Evolutionary conservation across 1,140 invertebrate genomes (phyloP), one percentile per base, ranked within the genome.

Genomic region (Drosophila littoralis): DNA sequence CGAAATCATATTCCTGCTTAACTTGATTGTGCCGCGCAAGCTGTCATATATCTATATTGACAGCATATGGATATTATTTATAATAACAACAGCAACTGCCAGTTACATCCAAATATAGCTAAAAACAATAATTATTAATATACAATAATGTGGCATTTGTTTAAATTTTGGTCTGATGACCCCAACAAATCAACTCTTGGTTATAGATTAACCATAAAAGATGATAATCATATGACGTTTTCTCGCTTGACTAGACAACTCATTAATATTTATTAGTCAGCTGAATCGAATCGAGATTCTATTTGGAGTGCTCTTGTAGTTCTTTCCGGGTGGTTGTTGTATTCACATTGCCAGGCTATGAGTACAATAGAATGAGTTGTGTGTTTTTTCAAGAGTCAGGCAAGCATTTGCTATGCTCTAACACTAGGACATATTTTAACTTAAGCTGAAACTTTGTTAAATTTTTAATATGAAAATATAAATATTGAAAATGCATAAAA

Each of bases 201-300:
- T 63, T 32, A 17, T 9, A 63, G 35, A 51, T 51, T 28, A 42
- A 15, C 59, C 42, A 48, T 46, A 36, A 48, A 61, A 48, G 6
- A 12, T 40, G 15, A 22, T 55, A 55, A 57, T 60, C 32, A 50
- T 22, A 63, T 70, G 66, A 64, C 33, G 52, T 63, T 17, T 36
- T 32, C 71, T 45, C 59, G 77, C 79, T 65, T 64, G 64, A 38
- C 57, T 15, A 40, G 35, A 36, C 61, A 68, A 63, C 79, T 82
- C 70, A 79, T 86, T 59, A 82, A 88, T 79, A 88, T 88, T 88
- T 76, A 85, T 84, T 75, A 72, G 66, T 72, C 61, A 82, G 79
- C 22, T 5, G 81, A 78, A 71, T 78, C 75, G 65, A 40, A 59
- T 67, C 51, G 67, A 51, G 63, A 67, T 60, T 77, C 54, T 58